phyloP scores from a whole-genome alignment of 2,113 vertebrate species.

The Thunnus maccoyii region DNA sequence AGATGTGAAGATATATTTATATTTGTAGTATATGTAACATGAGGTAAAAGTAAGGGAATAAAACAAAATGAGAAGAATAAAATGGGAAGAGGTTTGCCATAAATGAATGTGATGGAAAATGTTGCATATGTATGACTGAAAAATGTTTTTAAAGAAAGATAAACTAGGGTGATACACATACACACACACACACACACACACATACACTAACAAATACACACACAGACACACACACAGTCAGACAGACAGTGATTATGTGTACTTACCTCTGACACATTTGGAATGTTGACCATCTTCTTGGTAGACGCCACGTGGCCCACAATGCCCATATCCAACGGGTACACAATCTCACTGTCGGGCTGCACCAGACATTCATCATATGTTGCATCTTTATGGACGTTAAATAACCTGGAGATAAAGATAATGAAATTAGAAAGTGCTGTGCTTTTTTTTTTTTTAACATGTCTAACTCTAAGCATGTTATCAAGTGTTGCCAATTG shows the following conservation, averaged over 20 bases:
- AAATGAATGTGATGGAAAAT: no score
- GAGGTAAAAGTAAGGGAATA: no score
- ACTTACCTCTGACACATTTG: conserved; percentile 86
- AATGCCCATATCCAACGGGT: conserved; percentile 90
- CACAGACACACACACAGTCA: background rate
- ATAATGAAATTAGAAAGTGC: background rate
- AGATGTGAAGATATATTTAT: no score
- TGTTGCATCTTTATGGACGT: conserved; percentile 85
- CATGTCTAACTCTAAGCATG: background rate
- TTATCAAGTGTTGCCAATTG: background rate
- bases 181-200: background rate
- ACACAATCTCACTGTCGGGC: conserved; percentile 91
- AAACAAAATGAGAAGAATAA: no score
- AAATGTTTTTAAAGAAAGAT: no score
- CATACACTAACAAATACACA: background rate
- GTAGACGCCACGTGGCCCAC: conserved; percentile 88
- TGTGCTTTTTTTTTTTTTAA: background rate
- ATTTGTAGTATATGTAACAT: no score
- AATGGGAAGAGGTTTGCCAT: no score
- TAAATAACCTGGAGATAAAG: conserved; percentile 83
- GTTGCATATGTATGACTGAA: background rate
- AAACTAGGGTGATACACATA: background rate
- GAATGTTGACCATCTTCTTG: conserved; percentile 89
- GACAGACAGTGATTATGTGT: no score
- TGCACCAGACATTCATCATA: conserved; percentile 90